Evolutionary conservation across 23 tunicate genomes (phyloP).

Genomic region (Trididemnum clinides): DNA sequence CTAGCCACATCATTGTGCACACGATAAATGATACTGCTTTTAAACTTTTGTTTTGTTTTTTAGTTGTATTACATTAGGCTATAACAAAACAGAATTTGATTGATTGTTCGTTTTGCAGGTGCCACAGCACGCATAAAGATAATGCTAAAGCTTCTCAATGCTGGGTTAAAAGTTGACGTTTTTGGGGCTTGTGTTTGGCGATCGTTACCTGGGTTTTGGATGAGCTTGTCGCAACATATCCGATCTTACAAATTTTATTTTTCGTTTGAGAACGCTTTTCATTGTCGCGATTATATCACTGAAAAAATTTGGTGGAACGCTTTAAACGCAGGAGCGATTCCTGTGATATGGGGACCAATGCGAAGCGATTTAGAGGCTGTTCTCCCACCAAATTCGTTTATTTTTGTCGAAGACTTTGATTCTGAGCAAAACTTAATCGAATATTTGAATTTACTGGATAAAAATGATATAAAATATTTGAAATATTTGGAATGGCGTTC

Average conservation of each 20-base stretch:
- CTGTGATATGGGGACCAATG: conserved; percentile 63
- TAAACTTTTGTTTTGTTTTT: too few species aligned
- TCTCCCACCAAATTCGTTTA: conserved; percentile 39
- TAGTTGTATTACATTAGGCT: too few species aligned
- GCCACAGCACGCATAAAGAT: neutral
- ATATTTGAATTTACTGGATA: conserved; percentile 32
- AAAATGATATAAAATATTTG: conserved; percentile 18
- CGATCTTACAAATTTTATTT: conserved; percentile 59
- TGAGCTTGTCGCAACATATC: neutral
- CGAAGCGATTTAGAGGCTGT: conserved; percentile 28
- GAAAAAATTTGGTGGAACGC: conserved; percentile 46
- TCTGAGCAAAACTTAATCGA: conserved; percentile 22
- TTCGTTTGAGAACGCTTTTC: conserved; percentile 65
- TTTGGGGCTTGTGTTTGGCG: conserved; percentile 14
- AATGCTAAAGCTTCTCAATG: neutral
- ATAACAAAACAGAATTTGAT: too few species aligned
- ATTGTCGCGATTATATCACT: conserved; percentile 58
- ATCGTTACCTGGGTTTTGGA: conserved; percentile 27
- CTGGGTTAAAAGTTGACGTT: conserved; percentile 31
- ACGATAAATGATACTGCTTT: too few species aligned
- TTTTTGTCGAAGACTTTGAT: conserved; percentile 55
- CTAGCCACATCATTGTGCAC: too few species aligned
- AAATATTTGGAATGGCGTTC: conserved; percentile 48
- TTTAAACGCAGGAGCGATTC: conserved; percentile 45
- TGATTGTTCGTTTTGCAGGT: neutral